Evolutionary conservation across 2,888 invertebrate genomes (phyloP).

Genomic region (Sicus ferrugineus): DNA sequence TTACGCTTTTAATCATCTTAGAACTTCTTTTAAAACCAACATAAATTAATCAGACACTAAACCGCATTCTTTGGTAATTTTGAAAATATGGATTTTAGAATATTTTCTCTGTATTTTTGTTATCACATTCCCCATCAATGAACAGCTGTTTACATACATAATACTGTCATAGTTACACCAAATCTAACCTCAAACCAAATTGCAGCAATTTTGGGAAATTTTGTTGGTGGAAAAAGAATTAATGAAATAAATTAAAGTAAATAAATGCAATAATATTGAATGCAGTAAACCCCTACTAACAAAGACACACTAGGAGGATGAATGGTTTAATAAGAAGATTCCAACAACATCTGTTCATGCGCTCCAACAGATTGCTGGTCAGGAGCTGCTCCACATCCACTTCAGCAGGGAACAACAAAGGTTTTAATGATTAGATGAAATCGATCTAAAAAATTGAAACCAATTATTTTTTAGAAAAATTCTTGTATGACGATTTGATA

Average conservation of each 20-base stretch:
- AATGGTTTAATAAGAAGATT: conserved; percentile 47
- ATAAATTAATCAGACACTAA: too few species aligned
- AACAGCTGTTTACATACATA: conserved; percentile 13
- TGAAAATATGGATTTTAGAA: too few species aligned
- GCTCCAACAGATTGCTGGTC: conserved; percentile 39
- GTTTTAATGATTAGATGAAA: neutral
- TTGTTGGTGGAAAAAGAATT: conserved; percentile 8
- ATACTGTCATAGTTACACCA: neutral
- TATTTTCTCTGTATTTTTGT: too few species aligned
- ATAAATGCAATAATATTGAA: neutral
- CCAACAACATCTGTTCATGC: conserved; percentile 30
- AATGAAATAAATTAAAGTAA: neutral
- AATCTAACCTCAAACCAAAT: conserved; percentile 25
- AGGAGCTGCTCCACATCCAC: conserved; percentile 40
- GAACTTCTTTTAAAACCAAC: too few species aligned
- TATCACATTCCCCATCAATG: neutral
- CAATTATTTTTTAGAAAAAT: conserved; percentile 34
- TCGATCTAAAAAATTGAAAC: neutral
- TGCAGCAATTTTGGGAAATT: neutral
- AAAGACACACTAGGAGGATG: conserved; percentile 37
- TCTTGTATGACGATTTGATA: conserved; percentile 69
- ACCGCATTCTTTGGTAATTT: too few species aligned
- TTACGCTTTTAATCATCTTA: too few species aligned
- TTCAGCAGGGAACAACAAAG: conserved; percentile 37
- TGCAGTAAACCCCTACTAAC: too few species aligned